Evolutionary conservation across 35 echinoderm and acorn worm species (phyloP).

Genomic region (Patiria miniata): DNA sequence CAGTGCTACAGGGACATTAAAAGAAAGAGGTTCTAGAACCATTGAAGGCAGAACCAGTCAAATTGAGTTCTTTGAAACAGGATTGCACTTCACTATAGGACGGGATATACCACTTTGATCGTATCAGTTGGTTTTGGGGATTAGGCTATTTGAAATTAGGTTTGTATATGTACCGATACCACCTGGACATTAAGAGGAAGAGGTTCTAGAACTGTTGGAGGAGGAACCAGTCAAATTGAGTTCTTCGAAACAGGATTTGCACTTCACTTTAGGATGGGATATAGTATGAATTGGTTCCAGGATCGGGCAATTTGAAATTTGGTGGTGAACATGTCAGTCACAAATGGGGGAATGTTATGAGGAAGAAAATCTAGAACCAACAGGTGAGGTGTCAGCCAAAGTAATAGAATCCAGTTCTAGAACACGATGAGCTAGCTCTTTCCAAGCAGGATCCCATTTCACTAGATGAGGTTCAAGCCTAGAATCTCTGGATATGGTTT

Average conservation of each 20-base stretch:
- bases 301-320: too few species aligned
- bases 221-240: neutral
- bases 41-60: neutral
- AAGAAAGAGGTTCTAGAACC: neutral
- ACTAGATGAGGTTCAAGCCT: too few species aligned
- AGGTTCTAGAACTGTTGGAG: neutral
- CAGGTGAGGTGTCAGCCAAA: neutral
- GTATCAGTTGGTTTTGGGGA: too few species aligned
- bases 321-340: too few species aligned
- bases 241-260: neutral
- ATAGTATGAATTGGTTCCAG: too few species aligned
- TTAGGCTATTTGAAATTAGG: too few species aligned
- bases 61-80: neutral
- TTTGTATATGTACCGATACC: too few species aligned
- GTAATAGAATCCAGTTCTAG: too few species aligned
- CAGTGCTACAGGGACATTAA: neutral
- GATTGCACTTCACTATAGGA: neutral
- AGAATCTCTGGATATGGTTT: too few species aligned
- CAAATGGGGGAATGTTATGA: neutral
- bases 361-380: neutral
- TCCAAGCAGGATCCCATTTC: too few species aligned
- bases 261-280: neutral
- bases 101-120: neutral
- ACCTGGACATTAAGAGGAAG: neutral
- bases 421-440: too few species aligned